Evolutionary conservation across 2,888 invertebrate genomes (phyloP).

Genomic region (Epicampocera succincta): DNA sequence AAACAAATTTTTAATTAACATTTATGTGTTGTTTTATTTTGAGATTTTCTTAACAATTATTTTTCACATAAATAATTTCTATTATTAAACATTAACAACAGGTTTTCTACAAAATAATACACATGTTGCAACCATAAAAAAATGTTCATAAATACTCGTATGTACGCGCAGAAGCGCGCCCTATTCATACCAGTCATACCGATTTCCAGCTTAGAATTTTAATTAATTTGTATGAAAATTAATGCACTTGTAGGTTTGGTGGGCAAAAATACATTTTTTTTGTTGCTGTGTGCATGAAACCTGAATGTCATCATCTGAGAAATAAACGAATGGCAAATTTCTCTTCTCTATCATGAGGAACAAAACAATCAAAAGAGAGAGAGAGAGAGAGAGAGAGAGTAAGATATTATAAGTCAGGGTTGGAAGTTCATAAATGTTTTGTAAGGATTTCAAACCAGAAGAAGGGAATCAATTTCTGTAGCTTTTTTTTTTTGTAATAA

Average conservation of each 20-base stretch:
- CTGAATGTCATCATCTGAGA: background rate
- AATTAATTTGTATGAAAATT: slow-evolving; percentile 57
- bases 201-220: slow-evolving; percentile 47
- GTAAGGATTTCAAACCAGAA: too few species aligned
- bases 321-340: background rate
- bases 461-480: too few species aligned
- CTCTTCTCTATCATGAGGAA: background rate
- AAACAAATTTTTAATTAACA: slow-evolving; percentile 15
- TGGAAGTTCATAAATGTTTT: too few species aligned
- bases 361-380: background rate
- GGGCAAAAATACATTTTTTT: slow-evolving; percentile 1
- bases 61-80: slow-evolving; percentile 51
- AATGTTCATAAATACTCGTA: background rate
- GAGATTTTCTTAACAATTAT: slow-evolving; percentile 39
- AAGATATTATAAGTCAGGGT: background rate
- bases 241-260: slow-evolving; percentile 53
- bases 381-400: background rate
- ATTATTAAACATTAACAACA: slow-evolving; percentile 49
- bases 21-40: background rate
- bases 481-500: too few species aligned
- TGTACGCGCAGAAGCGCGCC: slow-evolving; percentile 21
- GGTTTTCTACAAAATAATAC: slow-evolving; percentile 33
- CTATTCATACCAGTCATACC: background rate
- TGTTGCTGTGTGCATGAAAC: slow-evolving; percentile 4
- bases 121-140: slow-evolving; percentile 13